These are phyloP conservation scores for Erebia palarica DNA, from an alignment of 2,888 invertebrate genomes.

Conservation along the genomic window DNA sequence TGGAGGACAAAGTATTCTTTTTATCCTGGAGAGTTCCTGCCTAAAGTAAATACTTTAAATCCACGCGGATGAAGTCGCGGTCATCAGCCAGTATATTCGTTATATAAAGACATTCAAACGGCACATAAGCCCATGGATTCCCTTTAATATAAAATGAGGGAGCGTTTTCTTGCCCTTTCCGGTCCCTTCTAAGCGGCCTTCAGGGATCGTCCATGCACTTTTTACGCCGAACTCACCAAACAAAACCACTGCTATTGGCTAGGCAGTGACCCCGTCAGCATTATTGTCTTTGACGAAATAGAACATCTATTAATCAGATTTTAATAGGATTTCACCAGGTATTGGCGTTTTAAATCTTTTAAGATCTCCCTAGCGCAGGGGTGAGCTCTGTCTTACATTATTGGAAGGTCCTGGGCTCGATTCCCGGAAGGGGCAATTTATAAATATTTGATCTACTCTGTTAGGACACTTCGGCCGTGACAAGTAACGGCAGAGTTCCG, in stretches of 20 bases:
- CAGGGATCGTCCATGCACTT: slow-evolving; percentile 61
- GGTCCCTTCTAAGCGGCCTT: slow-evolving; percentile 68
- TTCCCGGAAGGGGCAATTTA: no score
- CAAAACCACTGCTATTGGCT: slow-evolving; percentile 13
- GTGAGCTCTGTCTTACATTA: no score
- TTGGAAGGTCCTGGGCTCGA: no score
- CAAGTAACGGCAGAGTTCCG: no score
- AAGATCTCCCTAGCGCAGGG: background rate
- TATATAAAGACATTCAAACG: slow-evolving; percentile 5
- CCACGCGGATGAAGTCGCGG: no score
- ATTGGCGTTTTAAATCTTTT: no score
- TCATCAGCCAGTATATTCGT: no score
- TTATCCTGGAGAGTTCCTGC: no score
- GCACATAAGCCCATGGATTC: slow-evolving; percentile 34
- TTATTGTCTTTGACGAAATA: background rate
- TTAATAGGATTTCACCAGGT: background rate
- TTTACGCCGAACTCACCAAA: slow-evolving; percentile 54
- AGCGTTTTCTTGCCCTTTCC: slow-evolving; percentile 65
- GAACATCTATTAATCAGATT: background rate
- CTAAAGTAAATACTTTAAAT: no score
- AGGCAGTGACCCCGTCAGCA: slow-evolving; percentile 8
- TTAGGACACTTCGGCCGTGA: no score
- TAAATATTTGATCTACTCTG: no score
- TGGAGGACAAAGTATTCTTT: no score
- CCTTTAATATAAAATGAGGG: slow-evolving; percentile 73